These are phyloP conservation scores for Hydrochoerus hydrochaeris DNA, from an alignment of 2,113 vertebrate genomes.

Conservation along the genomic window DNA sequence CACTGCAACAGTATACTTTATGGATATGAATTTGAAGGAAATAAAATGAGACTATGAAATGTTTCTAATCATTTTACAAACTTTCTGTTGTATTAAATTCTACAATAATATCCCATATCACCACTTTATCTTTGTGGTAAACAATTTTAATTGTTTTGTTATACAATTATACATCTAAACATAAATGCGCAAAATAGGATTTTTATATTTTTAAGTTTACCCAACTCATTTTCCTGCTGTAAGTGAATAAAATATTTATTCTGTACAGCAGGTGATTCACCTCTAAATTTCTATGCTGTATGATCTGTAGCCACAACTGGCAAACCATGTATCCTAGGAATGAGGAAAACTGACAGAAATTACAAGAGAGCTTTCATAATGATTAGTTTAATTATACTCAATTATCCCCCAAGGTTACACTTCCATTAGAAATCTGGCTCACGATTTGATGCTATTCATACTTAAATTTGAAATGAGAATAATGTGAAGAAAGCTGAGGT, in stretches of 20 bases:
- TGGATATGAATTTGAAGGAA: slow-evolving; percentile 3
- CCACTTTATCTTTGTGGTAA: slow-evolving; percentile 17
- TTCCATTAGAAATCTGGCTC: not conserved
- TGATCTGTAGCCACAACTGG: slow-evolving; percentile 31
- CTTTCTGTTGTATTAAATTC: slow-evolving; percentile 31
- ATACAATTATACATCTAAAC: slow-evolving; percentile 16
- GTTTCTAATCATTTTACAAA: slow-evolving; percentile 29
- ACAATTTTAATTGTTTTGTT: slow-evolving; percentile 9
- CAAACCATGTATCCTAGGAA: not conserved
- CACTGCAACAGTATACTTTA: slow-evolving; percentile 19
- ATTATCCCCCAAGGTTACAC: slow-evolving; percentile 30
- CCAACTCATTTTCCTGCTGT: slow-evolving; percentile 18
- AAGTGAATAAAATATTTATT: slow-evolving; percentile 38
- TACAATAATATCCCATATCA: not conserved
- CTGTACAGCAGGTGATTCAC: not conserved
- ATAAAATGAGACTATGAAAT: slow-evolving; percentile 35
- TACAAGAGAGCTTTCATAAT: not conserved
- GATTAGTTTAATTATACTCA: slow-evolving; percentile 37
- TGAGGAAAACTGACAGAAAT: not conserved
- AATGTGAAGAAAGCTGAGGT: not conserved
- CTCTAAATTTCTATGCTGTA: slow-evolving; percentile 11
- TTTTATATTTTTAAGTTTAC: slow-evolving; percentile 47
- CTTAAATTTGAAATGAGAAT: slow-evolving; percentile 53
- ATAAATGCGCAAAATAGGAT: not conserved
- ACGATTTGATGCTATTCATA: slow-evolving; percentile 24